Conservation (phyloP, 2,797 vertebrate genomes). For the Pipistrellus pipistrellus region DNA sequence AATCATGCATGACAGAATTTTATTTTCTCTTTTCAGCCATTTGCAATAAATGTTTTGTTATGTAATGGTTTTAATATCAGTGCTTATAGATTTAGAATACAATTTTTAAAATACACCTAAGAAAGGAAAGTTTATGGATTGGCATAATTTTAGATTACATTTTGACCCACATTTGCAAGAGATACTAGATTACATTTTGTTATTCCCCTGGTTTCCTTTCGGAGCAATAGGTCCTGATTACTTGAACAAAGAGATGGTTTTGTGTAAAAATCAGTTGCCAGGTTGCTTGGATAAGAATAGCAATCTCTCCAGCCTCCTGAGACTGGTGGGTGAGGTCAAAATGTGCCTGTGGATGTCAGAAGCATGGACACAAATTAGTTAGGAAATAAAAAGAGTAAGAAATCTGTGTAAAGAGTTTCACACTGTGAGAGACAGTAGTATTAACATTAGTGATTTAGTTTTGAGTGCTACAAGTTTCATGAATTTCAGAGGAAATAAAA, state of each 20-base stretch:
- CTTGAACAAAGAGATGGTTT: conserved; percentile 10
- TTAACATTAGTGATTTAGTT: neutral
- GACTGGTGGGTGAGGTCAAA: neutral
- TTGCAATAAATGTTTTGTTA: conserved; percentile 75
- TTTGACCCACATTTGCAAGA: conserved; percentile 52
- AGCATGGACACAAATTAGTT: conserved; percentile 15
- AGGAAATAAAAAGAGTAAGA: neutral
- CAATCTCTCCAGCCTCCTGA: conserved; percentile 24
- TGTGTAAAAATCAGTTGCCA: conserved; percentile 37
- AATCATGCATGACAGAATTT: conserved; percentile 67
- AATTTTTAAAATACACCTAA: conserved; percentile 38
- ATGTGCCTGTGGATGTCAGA: neutral
- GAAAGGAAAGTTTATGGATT: neutral
- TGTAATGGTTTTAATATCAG: conserved; percentile 47
- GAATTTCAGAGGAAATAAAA: neutral
- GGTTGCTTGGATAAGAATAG: neutral
- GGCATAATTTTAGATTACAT: neutral
- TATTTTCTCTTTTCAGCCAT: conserved; percentile 70
- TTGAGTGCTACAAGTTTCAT: neutral
- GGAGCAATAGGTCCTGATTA: conserved; percentile 29
- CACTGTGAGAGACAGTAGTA: neutral
- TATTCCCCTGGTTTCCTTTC: neutral
- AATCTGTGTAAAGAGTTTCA: neutral
- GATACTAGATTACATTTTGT: neutral
- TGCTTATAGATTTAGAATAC: conserved; percentile 41